phyloP scores from a whole-genome alignment of 1,140 invertebrate species.

The Dreissena rostriformis region DNA sequence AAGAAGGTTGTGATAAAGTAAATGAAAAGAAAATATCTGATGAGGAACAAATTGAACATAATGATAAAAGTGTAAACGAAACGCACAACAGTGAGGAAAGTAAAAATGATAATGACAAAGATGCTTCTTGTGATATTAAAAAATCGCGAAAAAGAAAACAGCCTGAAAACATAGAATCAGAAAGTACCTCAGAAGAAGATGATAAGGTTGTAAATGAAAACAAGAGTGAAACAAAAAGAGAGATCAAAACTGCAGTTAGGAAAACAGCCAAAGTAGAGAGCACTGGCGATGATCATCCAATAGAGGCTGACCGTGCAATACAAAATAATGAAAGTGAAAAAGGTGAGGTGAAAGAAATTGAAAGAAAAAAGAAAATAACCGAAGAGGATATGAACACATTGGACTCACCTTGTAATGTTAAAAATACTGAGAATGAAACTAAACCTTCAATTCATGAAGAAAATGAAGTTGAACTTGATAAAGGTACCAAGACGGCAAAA shows the following conservation, averaged over 20 bases:
- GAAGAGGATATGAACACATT: neutral
- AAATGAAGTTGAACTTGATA: neutral
- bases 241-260: slow-evolving; percentile 7
- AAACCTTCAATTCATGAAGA: neutral
- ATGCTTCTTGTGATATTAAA: neutral
- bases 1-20: neutral
- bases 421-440: neutral
- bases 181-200: slow-evolving; percentile 25
- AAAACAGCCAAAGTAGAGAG: slow-evolving; percentile 1
- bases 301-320: neutral
- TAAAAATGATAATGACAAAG: too few species aligned
- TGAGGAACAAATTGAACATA: neutral
- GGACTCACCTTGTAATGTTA: neutral
- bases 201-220: slow-evolving; percentile 12
- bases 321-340: neutral
- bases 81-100: too few species aligned
- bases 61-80: too few species aligned
- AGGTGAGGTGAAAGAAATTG: neutral
- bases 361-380: neutral
- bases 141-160: slow-evolving; percentile 44
- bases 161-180: neutral
- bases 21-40: neutral
- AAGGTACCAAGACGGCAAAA: neutral
- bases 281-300: neutral
- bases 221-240: slow-evolving; percentile 20